phyloP scores from a whole-genome alignment of 2,113 vertebrate genomes.

The Amazona vittata region DNA sequence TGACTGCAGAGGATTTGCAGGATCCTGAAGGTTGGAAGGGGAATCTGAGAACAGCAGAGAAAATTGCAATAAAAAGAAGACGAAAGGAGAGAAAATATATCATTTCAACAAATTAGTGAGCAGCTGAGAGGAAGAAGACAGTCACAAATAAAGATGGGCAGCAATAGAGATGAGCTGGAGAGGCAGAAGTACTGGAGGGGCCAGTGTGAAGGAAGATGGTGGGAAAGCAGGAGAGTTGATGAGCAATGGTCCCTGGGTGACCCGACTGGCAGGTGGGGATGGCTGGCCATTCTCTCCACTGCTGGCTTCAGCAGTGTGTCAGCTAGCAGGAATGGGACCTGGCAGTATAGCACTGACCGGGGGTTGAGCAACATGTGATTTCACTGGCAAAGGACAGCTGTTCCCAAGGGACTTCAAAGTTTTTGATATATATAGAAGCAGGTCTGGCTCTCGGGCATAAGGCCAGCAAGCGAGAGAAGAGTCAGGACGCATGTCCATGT shows the following conservation, averaged over 20 bases:
- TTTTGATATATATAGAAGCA: constrained; percentile 59
- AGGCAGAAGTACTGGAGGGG: not conserved
- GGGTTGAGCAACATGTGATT: constrained; percentile 22
- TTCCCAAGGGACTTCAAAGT: constrained; percentile 40
- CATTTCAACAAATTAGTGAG: not conserved
- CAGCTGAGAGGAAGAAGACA: not conserved
- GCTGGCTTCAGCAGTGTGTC: not conserved
- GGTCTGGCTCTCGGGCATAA: constrained; percentile 45
- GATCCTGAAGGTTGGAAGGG: not conserved
- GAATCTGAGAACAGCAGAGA: not conserved
- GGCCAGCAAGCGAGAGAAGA: constrained; percentile 35
- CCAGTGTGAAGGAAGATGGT: not conserved
- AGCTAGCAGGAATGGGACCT: not conserved
- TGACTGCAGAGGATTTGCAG: not conserved
- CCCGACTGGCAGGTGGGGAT: not conserved
- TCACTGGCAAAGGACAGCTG: constrained; percentile 25
- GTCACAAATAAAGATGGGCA: not conserved
- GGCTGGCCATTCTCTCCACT: not conserved
- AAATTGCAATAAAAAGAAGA: not conserved
- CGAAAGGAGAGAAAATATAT: not conserved
- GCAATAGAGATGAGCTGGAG: not conserved
- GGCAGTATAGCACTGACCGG: not conserved
- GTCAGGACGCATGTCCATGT: constrained; percentile 16
- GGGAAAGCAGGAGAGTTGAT: not conserved
- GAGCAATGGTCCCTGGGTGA: not conserved